Evolutionary conservation across 2,797 vertebrate genomes (phyloP), one percentile per base, ranked within the genome.

Genomic region (Limosa lapponica): DNA sequence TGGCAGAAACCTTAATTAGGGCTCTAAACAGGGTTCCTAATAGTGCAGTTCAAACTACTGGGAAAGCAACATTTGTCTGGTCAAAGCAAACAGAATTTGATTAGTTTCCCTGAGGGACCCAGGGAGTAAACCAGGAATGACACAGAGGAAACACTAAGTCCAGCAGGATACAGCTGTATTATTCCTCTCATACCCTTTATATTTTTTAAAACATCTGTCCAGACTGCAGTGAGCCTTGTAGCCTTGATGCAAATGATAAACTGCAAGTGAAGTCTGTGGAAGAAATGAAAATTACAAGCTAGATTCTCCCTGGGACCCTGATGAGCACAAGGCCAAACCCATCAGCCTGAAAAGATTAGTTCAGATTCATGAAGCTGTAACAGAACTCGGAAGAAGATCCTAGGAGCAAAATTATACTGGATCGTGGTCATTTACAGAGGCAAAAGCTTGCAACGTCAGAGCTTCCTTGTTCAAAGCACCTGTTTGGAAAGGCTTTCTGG

Each of bases 1-100:
- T 92, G 62, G 71, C 92, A 90, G 82, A 92, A 87, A 44, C 65
- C 41, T 93, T 78, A 84, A 87, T 93, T 54, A 87, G 89, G 48
- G 49, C 74, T 87, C 80, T 74, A 37, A 95, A 66, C 36, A 79
- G 61, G 57, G 82, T 57, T 75, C 84, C 52, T 77, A 24, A 83
- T 27, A 64, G 66, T 36, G 71, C 39, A n/a, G n/a, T 72, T 85
- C 27, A 14, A 58, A 39, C 61, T 54, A 13, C 34, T 49, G 67
- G 82, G 91, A 84, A 91, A 86, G 83, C 51, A 82, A 80, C 32
- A 17, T 82, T 95, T 92, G 82, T 90, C 66, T 92, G 81, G 41
- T 83, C 83, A 73, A 54, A 94, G 81, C 65, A 41, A 87, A 83
- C 36, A 48, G 72, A 75, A 64, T 82, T 83, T 34, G n/a, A 81